These are phyloP conservation scores for Notothenia rossii DNA, from an alignment of 2,113 vertebrate genomes.

Conservation along the genomic window DNA sequence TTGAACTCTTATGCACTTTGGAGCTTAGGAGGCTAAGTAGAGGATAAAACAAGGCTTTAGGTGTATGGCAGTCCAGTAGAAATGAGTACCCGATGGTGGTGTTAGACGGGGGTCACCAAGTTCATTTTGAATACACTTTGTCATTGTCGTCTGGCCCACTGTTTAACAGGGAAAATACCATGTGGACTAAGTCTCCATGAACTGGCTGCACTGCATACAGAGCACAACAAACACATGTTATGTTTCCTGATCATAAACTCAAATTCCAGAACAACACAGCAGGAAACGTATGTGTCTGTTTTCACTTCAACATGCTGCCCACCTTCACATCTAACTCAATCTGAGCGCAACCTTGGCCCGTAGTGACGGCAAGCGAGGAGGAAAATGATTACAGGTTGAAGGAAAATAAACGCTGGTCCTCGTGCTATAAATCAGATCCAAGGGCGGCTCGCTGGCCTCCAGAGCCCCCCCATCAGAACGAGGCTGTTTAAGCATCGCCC, in stretches of 20 bases:
- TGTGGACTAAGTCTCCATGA: neutral
- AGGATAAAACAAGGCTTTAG: too few relatives aligned
- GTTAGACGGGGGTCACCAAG: neutral
- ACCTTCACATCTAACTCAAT: slow-evolving; percentile 49
- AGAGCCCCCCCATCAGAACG: slow-evolving; percentile 48
- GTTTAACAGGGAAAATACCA: neutral
- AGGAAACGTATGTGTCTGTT: slow-evolving; percentile 20
- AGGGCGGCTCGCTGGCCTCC: slow-evolving; percentile 40
- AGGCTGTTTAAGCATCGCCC: slow-evolving; percentile 30
- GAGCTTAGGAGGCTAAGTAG: too few relatives aligned
- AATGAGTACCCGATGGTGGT: neutral
- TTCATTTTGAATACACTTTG: neutral
- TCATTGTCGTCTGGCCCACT: neutral
- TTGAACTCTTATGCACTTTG: neutral
- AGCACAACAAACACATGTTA: neutral
- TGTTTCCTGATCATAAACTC: slow-evolving; percentile 1
- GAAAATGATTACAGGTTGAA: slow-evolving; percentile 58
- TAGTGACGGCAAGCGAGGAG: slow-evolving; percentile 32
- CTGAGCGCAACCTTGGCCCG: slow-evolving; percentile 60
- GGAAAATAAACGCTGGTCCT: slow-evolving; percentile 45
- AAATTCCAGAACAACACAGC: slow-evolving; percentile 1
- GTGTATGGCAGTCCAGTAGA: neutral
- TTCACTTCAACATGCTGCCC: slow-evolving; percentile 28
- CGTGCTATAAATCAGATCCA: slow-evolving; percentile 61
- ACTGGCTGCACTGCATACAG: neutral